Evolutionary conservation across 2,797 vertebrate genomes (phyloP).

Genomic region (Peromyscus eremicus): DNA sequence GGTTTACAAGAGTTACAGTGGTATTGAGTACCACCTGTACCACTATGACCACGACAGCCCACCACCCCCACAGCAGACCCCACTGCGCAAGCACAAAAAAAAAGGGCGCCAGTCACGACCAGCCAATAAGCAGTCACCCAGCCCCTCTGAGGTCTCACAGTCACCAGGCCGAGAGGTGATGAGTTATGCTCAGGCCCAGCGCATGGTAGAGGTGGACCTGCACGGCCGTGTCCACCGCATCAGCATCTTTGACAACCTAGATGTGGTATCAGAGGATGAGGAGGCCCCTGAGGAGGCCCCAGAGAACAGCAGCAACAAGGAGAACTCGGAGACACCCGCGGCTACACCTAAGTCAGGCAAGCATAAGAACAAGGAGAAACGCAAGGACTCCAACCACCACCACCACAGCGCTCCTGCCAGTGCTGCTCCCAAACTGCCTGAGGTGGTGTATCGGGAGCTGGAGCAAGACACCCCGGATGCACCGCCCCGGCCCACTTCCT

Average conservation of each 20-base stretch:
- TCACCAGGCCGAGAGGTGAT: conserved; percentile 97
- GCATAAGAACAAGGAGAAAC: conserved; percentile 98
- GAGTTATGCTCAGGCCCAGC: conserved; percentile 98
- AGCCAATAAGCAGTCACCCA: conserved; percentile 94
- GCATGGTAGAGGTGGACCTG: conserved; percentile 98
- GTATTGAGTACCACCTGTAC: conserved; percentile 99
- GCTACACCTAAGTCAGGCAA: conserved; percentile 96
- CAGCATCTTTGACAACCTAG: conserved; percentile 98
- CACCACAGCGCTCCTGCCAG: conserved; percentile 94
- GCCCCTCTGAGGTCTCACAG: conserved; percentile 94
- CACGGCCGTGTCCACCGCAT: conserved; percentile 98
- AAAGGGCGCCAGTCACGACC: conserved; percentile 95
- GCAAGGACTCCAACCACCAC: conserved; percentile 93
- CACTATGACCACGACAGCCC: conserved; percentile 99
- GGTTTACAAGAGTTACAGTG: conserved; percentile 99
- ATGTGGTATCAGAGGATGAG: conserved; percentile 98
- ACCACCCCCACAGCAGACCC: conserved; percentile 93
- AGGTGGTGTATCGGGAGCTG: conserved; percentile 97
- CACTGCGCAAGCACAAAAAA: conserved; percentile 97
- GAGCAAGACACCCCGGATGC: conserved; percentile 97
- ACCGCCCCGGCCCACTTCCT: conserved; percentile 94
- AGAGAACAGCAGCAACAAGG: conserved; percentile 93
- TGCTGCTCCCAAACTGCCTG: conserved; percentile 96
- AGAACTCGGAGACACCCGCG: conserved; percentile 92
- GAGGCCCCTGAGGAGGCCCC: conserved; percentile 88